A percentile compares a stretch with the other conserved stretches of the same genome.
Evolutionary conservation across 2,888 invertebrate species (phyloP).

Genomic region (Lasioglossum lativentre): DNA sequence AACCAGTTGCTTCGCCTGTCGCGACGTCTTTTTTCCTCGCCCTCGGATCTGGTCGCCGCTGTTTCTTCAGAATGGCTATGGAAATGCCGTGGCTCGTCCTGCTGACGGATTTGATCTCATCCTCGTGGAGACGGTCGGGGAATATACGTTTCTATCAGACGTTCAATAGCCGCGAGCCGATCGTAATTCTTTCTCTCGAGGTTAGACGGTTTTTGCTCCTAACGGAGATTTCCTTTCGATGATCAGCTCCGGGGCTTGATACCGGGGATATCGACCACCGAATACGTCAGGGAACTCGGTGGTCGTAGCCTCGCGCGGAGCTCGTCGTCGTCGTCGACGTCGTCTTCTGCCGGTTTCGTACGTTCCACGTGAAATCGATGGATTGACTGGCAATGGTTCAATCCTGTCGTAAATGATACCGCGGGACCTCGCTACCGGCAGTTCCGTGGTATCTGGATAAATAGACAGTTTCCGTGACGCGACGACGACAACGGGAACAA

Average conservation of each 20-base stretch:
- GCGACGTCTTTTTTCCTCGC: slow-evolving; percentile 32
- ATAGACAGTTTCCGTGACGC: slow-evolving; percentile 6
- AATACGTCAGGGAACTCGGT: slow-evolving; percentile 12
- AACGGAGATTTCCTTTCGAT: slow-evolving; percentile 32
- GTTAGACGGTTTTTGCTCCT: slow-evolving; percentile 45
- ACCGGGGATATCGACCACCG: slow-evolving; percentile 38
- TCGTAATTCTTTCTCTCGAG: slow-evolving; percentile 63
- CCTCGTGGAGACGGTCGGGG: slow-evolving; percentile 8
- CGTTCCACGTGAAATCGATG: slow-evolving; percentile 40
- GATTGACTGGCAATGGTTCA: slow-evolving; percentile 52
- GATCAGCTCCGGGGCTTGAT: slow-evolving; percentile 41
- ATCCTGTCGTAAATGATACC: slow-evolving; percentile 48
- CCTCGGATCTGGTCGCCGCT: slow-evolving; percentile 1
- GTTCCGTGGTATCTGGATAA: slow-evolving; percentile 35
- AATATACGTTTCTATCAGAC: slow-evolving; percentile 63
- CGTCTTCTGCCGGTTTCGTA: slow-evolving; percentile 16
- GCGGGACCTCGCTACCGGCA: slow-evolving; percentile 9
- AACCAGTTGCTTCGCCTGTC: slow-evolving; percentile 66
- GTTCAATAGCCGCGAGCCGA: slow-evolving; percentile 68
- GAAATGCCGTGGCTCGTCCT: slow-evolving; percentile 26
- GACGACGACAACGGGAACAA: slow-evolving; percentile 4
- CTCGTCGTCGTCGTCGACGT: neutral
- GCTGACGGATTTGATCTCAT: slow-evolving; percentile 15
- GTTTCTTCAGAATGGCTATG: neutral
- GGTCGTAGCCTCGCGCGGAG: neutral